Evolutionary conservation across 2,797 vertebrate species (phyloP).

Genomic region (Manis crassicaudata): DNA sequence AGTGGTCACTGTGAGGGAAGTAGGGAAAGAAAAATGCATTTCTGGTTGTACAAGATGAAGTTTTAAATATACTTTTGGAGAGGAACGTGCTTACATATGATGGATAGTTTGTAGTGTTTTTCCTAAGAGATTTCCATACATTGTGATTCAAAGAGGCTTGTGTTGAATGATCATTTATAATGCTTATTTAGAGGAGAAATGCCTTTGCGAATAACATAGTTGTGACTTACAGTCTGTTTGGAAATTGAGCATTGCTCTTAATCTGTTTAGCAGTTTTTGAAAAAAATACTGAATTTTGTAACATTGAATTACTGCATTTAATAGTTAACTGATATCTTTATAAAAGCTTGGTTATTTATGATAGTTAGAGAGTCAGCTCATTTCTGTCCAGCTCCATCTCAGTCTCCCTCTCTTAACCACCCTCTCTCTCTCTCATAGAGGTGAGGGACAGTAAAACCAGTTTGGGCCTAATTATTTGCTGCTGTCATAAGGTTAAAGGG

Average conservation of each 20-base stretch:
- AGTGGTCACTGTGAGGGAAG: neutral
- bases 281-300: neutral
- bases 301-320: neutral
- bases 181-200: neutral
- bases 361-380: neutral
- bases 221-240: neutral
- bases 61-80: neutral
- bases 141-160: neutral
- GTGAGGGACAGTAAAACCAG: neutral
- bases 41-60: neutral
- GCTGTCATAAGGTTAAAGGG: neutral
- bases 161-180: neutral
- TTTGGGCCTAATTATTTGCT: neutral
- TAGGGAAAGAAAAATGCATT: neutral
- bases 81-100: neutral
- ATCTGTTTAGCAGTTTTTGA: neutral
- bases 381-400: neutral
- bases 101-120: neutral
- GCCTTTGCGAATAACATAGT: neutral
- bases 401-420: neutral
- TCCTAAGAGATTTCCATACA: neutral
- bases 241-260: neutral
- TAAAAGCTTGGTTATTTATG: neutral
- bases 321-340: neutral
- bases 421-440: neutral